phyloP scores from a whole-genome alignment of 1,140 invertebrate genomes.

The Conopomorpha cramerella region DNA sequence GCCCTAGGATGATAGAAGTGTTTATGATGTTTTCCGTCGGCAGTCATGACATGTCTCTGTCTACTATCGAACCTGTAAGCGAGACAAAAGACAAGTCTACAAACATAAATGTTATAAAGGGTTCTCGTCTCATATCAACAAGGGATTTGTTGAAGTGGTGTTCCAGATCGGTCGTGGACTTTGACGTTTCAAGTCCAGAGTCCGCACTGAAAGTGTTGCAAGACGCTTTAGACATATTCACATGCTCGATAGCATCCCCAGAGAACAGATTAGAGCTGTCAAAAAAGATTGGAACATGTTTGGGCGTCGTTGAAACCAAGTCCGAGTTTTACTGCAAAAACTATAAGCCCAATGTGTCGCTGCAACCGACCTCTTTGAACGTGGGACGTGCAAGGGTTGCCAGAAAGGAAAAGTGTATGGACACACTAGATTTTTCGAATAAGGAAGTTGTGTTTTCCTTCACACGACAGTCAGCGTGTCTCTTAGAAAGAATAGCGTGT shows the following conservation, averaged over 20 bases:
- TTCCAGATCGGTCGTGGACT: conserved; percentile 73
- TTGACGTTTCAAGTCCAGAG: conserved; percentile 74
- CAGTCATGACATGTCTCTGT: conserved; percentile 61
- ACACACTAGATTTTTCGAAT: conserved; percentile 36
- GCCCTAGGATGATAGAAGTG: conserved; percentile 79
- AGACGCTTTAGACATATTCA: conserved; percentile 92
- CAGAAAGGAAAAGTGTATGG: conserved; percentile 37
- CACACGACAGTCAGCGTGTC: conserved; percentile 75
- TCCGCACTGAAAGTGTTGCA: conserved; percentile 81
- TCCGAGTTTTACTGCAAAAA: conserved; percentile 79
- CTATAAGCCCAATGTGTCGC: conserved; percentile 77
- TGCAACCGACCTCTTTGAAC: conserved; percentile 36
- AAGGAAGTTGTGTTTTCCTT: conserved; percentile 74
- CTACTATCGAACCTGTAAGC: conserved; percentile 23
- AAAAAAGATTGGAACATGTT: conserved; percentile 74
- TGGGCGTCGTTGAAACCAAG: conserved; percentile 83
- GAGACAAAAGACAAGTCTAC: conserved; percentile 25
- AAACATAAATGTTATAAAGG: conserved; percentile 40
- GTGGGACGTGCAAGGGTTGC: conserved; percentile 47
- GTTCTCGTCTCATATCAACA: conserved; percentile 72
- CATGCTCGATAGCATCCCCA: conserved; percentile 71
- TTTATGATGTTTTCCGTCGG: conserved; percentile 81
- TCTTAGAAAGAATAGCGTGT: conserved; percentile 86
- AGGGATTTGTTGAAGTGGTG: conserved; percentile 96
- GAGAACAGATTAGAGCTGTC: conserved; percentile 69